Base-by-base conservation (phyloP, 2,888 invertebrate species). In the Sphaerophoria taeniata region DNA sequence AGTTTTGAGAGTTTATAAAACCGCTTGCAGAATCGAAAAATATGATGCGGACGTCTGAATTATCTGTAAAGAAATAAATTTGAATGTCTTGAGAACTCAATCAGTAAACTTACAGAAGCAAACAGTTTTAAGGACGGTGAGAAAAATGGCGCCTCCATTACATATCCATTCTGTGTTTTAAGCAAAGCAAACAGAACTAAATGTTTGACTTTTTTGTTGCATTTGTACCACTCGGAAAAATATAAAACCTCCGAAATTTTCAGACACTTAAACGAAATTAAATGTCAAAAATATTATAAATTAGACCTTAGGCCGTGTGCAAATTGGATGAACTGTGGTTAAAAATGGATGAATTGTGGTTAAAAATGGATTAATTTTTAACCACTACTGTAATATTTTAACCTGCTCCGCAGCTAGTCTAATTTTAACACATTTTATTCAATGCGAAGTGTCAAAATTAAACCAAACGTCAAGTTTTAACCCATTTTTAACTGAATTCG, bases 171-270 rank as follows among this genome's bases (percentile, higher is more conserved):
- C n/a, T 83, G 77, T 0, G 82, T 36, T 51, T 63, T 78, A 12
- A 36, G 2, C 43, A 83, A 58, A 31, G 56, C 43, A 14, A 83
- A 45, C 3, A 83, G 14, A 3, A 83, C n/a, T 9, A 78, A 6
- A 4, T 4, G 45, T 47, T 11, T 47, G 0, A 58, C 45, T 6
- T 49, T 73, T 5, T 31, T 34, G 11, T 78, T 73, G 16, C 47
- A 73, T 12, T 63, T 43, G 49, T 78, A 78, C 82, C 82, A 83
- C 4, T 78, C 63, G 16, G 47, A 61, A 51, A 78, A 83, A 45
- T 83, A 83, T 5, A 83, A 7, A 0, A 51, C 56, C 14, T 83
- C 69, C 0, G 51, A 14, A 1, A 83, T 4, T 5, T 58, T 11
- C 6, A 7, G 31, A 9, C 55, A 56, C 77, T 83, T 11, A 24